Percentiles rank a stretch among this genome's conserved stretches.
Conservation (phyloP, 2,797 vertebrate species). For the Enteromius radiatus region DNA sequence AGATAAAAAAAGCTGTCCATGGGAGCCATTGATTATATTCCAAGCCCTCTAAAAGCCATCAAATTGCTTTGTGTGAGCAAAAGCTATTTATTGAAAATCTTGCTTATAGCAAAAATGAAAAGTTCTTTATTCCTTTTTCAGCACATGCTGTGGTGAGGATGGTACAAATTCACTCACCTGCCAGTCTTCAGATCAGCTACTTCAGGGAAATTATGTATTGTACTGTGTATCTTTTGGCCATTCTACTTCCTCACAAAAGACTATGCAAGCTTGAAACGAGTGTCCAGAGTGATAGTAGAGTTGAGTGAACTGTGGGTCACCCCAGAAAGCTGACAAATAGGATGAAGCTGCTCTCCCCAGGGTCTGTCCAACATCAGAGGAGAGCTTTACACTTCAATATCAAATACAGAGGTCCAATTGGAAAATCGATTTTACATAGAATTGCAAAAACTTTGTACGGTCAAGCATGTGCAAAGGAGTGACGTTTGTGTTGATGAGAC, state of each 20-base stretch:
- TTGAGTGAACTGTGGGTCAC: constrained; percentile 52
- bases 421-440: constrained; percentile 9
- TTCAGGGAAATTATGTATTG: constrained; percentile 24
- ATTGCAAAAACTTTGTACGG: constrained; percentile 13
- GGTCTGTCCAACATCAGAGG: constrained; percentile 38
- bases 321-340: constrained; percentile 52
- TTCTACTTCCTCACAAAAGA: constrained; percentile 43
- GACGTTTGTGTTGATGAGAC: neutral
- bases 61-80: neutral
- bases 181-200: constrained; percentile 29
- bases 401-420: constrained; percentile 35
- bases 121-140: neutral
- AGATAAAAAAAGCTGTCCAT: neutral
- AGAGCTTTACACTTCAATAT: constrained; percentile 18
- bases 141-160: neutral
- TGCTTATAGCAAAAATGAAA: neutral
- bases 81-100: neutral
- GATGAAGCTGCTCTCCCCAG: constrained; percentile 37
- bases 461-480: neutral
- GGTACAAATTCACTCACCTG: neutral
- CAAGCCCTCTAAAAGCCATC: neutral
- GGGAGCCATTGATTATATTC: neutral
- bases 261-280: constrained; percentile 30
- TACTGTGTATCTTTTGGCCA: constrained; percentile 6
- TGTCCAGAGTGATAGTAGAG: constrained; percentile 54